phyloP scores from a whole-genome alignment of 2,888 invertebrate genomes.

The Sycophila texana region DNA sequence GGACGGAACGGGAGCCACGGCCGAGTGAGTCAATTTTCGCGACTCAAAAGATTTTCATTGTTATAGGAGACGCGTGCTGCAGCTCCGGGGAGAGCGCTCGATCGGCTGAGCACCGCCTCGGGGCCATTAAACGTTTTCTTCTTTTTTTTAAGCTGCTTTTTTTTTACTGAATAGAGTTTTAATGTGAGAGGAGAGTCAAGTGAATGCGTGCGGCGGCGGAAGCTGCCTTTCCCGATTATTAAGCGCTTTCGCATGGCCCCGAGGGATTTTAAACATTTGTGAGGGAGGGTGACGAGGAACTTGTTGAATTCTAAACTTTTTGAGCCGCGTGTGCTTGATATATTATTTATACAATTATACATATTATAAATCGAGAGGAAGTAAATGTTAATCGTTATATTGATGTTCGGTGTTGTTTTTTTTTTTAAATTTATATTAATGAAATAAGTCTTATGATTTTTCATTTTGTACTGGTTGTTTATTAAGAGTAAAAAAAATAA shows the following conservation, averaged over 20 bases:
- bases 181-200: slow-evolving; percentile 49
- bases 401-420: too few relatives aligned
- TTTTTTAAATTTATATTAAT: too few relatives aligned
- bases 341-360: slow-evolving; percentile 12
- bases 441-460: too few relatives aligned
- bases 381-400: background rate
- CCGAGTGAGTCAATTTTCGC: slow-evolving; percentile 46
- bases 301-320: background rate
- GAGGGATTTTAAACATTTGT: background rate
- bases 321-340: background rate
- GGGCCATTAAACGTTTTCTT: slow-evolving; percentile 47
- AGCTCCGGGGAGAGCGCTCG: slow-evolving; percentile 5
- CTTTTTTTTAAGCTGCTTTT: background rate
- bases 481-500: background rate
- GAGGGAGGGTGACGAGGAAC: background rate
- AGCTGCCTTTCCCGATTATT: slow-evolving; percentile 43
- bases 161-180: slow-evolving; percentile 28
- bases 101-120: slow-evolving; percentile 7
- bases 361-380: slow-evolving; percentile 1
- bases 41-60: slow-evolving; percentile 52
- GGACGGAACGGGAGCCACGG: slow-evolving; percentile 15
- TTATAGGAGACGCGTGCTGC: slow-evolving; percentile 33
- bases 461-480: too few relatives aligned
- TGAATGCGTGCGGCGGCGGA: slow-evolving; percentile 27
- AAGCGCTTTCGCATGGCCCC: slow-evolving; percentile 32